phyloP scores from a whole-genome alignment of 2,797 vertebrate species.

The Echeneis naucrates region DNA sequence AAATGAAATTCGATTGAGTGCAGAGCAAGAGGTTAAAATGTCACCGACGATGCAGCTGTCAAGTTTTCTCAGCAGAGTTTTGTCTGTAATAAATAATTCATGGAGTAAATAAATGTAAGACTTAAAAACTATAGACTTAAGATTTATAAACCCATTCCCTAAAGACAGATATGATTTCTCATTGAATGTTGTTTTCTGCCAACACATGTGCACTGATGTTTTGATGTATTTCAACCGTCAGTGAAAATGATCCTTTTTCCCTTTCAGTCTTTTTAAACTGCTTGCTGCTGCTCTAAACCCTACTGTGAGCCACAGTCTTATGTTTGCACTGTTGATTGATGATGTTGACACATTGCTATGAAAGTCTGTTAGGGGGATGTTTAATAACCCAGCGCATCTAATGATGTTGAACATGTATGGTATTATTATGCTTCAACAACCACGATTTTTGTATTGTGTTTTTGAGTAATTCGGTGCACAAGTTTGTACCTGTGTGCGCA shows the following conservation, averaged over 20 bases:
- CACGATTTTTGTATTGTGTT: conserved; percentile 13
- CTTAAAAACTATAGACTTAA: too few species aligned
- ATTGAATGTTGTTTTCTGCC: neutral
- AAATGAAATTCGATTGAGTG: neutral
- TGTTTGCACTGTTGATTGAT: conserved; percentile 64
- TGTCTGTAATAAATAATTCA: neutral
- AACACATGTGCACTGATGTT: neutral
- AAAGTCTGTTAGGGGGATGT: conserved; percentile 56
- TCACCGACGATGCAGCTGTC: neutral
- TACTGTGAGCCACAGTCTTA: conserved; percentile 34
- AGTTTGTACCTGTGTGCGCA: neutral
- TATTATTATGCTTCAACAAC: conserved; percentile 46
- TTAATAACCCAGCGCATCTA: conserved; percentile 74
- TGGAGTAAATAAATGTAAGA: neutral
- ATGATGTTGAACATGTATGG: conserved; percentile 66
- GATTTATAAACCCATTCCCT: neutral
- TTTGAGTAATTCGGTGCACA: conserved; percentile 5
- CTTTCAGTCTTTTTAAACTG: neutral
- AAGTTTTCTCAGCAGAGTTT: neutral
- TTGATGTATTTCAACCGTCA: neutral
- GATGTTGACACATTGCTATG: conserved; percentile 62
- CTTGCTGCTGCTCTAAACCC: conserved; percentile 25
- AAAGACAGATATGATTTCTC: neutral
- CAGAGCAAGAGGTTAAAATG: neutral
- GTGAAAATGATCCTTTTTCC: neutral